Conservation (phyloP, 2,113 vertebrate genomes). For the Sinosuthora webbiana region DNA sequence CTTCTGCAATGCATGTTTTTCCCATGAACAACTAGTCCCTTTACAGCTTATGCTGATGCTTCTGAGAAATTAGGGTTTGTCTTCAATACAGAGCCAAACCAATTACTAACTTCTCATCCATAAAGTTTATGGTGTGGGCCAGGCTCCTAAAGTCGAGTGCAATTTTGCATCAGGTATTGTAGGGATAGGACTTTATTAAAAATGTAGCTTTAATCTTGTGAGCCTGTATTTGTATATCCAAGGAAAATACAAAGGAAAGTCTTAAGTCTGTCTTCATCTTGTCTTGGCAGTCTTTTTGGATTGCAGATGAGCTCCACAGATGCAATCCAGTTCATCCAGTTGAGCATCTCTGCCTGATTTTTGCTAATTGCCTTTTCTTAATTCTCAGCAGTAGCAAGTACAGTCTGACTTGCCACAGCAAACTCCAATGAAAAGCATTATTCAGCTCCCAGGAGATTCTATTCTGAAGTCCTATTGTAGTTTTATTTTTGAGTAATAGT, state of each 20-base stretch:
- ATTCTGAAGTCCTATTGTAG: neutral
- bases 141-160: neutral
- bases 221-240: neutral
- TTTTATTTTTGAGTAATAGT: neutral
- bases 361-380: neutral
- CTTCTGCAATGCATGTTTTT: conserved; percentile 1
- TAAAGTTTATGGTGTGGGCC: neutral
- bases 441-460: neutral
- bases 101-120: neutral
- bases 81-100: conserved; percentile 23
- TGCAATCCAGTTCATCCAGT: neutral
- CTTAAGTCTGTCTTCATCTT: neutral
- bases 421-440: neutral
- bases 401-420: neutral
- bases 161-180: neutral
- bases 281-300: neutral
- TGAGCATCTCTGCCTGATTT: neutral
- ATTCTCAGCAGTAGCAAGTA: neutral
- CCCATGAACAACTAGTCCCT: conserved; percentile 1
- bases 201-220: neutral
- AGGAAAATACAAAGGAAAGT: neutral
- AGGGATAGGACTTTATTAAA: neutral
- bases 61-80: conserved; percentile 30
- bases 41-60: neutral
- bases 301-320: neutral